Evolutionary conservation across 2,113 vertebrate genomes (phyloP).

Genomic region (Echinops telfairi): DNA sequence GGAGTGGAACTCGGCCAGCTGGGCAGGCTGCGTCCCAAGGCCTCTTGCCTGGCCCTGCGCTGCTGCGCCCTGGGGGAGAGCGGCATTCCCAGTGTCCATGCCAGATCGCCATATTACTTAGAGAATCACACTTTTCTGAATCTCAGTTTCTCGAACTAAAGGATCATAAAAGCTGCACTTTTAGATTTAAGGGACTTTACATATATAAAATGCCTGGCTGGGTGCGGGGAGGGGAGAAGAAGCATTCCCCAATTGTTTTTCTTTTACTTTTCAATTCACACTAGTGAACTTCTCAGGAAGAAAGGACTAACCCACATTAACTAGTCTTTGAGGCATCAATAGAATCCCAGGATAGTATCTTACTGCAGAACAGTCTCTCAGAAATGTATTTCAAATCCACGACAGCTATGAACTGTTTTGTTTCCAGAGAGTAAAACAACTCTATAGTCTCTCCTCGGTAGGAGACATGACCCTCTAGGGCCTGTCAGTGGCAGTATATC

Average conservation of each 20-base stretch:
- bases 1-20: neutral
- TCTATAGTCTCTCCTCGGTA: neutral
- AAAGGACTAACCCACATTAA: neutral
- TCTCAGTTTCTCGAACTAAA: neutral
- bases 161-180: neutral
- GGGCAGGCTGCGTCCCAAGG: neutral
- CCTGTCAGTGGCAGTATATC: neutral
- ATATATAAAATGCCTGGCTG: neutral
- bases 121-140: conserved; percentile 4
- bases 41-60: neutral
- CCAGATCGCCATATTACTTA: neutral
- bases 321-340: neutral
- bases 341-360: neutral
- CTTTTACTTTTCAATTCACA: neutral
- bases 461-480: neutral
- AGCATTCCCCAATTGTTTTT: neutral
- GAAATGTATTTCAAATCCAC: neutral
- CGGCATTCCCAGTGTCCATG: neutral
- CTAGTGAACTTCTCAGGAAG: neutral
- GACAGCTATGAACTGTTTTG: neutral
- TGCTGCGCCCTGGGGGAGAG: neutral
- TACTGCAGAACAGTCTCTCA: neutral
- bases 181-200: neutral
- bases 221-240: neutral
- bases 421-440: neutral